Evolutionary conservation across 1,140 invertebrate species (phyloP).

Genomic region (Eumeta japonica): DNA sequence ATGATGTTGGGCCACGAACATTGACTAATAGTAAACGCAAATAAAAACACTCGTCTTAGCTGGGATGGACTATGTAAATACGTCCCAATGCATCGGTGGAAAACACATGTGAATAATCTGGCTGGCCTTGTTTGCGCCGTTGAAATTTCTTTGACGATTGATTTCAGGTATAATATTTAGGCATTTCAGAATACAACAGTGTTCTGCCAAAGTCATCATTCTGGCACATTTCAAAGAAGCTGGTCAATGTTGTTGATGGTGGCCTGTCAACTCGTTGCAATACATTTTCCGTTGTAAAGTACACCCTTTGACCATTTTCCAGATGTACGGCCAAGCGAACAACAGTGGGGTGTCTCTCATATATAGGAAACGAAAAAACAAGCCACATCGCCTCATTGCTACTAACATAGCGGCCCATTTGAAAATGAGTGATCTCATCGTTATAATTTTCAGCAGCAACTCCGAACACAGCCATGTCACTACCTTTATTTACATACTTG

Average conservation of each 20-base stretch:
- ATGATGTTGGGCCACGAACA: slow-evolving; percentile 48
- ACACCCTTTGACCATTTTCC: slow-evolving; percentile 41
- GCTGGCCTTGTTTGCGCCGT: slow-evolving; percentile 29
- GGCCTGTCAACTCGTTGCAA: slow-evolving; percentile 21
- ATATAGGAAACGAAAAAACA: slow-evolving; percentile 40
- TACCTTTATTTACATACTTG: slow-evolving; percentile 42
- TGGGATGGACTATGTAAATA: slow-evolving; percentile 46
- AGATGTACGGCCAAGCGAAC: slow-evolving; percentile 49
- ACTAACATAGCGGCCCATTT: slow-evolving; percentile 40
- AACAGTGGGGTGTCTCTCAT: slow-evolving; percentile 42
- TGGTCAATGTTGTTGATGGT: slow-evolving; percentile 31
- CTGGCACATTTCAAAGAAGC: slow-evolving; percentile 40
- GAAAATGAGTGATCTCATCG: slow-evolving; percentile 22
- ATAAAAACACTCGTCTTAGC: slow-evolving; percentile 46
- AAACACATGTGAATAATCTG: slow-evolving; percentile 24
- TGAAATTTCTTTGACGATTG: slow-evolving; percentile 28
- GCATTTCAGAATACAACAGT: slow-evolving; percentile 42
- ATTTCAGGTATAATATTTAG: slow-evolving; percentile 43
- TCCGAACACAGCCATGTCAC: slow-evolving; percentile 36
- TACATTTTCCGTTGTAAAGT: slow-evolving; percentile 27
- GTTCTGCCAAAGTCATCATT: slow-evolving; percentile 38
- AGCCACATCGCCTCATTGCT: slow-evolving; percentile 48
- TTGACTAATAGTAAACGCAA: slow-evolving; percentile 48
- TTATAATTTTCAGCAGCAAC: slow-evolving; percentile 20
- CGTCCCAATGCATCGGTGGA: slow-evolving; percentile 32